Base-by-base conservation (phyloP, 2,888 invertebrate genomes). In the Dicycla oo region DNA sequence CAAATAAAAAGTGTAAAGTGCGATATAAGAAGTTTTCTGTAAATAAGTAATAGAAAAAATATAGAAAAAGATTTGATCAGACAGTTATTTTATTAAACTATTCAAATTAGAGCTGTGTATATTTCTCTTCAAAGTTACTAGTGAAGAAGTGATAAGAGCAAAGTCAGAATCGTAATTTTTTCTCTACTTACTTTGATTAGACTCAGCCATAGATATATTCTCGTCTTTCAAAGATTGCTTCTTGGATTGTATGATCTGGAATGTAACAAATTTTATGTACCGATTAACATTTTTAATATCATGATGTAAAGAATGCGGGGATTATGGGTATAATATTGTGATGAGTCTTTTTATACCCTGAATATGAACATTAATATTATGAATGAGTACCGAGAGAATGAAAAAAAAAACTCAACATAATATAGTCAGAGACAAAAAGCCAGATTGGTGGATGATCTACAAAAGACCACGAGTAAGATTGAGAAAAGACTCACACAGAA, bases 181-280 rank as follows among this genome's bases (percentile, higher is more conserved):
- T n/a, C 7, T 64, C 2, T 57, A 76, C 68, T 77, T 74, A 77
- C 84, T 51, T 66, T 81, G 63, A 30, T 80, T 67, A 65, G 69
- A 69, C 34, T 79, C 72, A 8, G 69, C 38, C 69, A 64, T 75
- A 13, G 49, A 65, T n/a, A 58, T 23, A 45, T 77, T 77, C 8
- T 69, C 68, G 30, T 63, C 51, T 67, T 69, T 70, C n/a, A 84
- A 47, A 3, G 81, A 69, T 13, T 73, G 23, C 13, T 67, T 64
- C 53, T 84, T 82, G 2, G 69, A 58, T 51, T 72, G 53, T 51
- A 82, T 77, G 34, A 82, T 75, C 82, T 82, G 47, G 6, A 82
- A 82, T 26, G 26, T 53, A 26, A 53, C 1, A 15, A 26, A 26
- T 26, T 15, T 1, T 15, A 26, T 7, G 13, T 23, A 51, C 2